Percentiles rank a stretch among this genome's conserved stretches.
Evolutionary conservation across 2,113 vertebrate species (phyloP).

Genomic region (Pica pica): DNA sequence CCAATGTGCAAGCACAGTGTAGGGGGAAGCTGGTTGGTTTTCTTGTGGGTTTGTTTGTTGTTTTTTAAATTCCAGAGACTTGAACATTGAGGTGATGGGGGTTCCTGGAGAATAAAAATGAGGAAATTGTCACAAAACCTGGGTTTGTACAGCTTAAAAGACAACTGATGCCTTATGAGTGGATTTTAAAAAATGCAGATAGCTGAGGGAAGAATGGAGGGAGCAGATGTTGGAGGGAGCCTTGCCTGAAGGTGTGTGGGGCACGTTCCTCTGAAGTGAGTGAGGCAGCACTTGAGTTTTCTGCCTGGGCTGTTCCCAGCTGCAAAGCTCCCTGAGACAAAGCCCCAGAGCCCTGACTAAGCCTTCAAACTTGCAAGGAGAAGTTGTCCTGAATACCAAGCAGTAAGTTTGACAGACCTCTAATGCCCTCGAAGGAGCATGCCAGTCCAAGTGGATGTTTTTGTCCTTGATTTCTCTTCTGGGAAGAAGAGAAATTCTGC

Average conservation of each 20-base stretch:
- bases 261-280: not conserved
- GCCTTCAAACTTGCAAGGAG: not conserved
- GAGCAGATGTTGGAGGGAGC: not conserved
- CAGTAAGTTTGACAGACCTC: not conserved
- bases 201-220: not conserved
- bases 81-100: not conserved
- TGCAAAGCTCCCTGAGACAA: not conserved
- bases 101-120: not conserved
- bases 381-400: not conserved
- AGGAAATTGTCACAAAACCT: not conserved
- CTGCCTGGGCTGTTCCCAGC: not conserved
- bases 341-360: not conserved
- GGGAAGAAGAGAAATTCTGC: not conserved
- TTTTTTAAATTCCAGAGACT: not conserved
- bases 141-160: not conserved
- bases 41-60: not conserved
- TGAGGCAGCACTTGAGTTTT: not conserved
- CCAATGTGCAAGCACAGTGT: not conserved
- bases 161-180: not conserved
- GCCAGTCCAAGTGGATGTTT: not conserved
- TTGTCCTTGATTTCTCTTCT: not conserved
- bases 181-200: not conserved
- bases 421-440: rapidly evolving
- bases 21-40: not conserved
- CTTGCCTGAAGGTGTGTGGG: not conserved